phyloP scores from a whole-genome alignment of 2,113 vertebrate genomes.

The Erythrolamprus reginae region DNA sequence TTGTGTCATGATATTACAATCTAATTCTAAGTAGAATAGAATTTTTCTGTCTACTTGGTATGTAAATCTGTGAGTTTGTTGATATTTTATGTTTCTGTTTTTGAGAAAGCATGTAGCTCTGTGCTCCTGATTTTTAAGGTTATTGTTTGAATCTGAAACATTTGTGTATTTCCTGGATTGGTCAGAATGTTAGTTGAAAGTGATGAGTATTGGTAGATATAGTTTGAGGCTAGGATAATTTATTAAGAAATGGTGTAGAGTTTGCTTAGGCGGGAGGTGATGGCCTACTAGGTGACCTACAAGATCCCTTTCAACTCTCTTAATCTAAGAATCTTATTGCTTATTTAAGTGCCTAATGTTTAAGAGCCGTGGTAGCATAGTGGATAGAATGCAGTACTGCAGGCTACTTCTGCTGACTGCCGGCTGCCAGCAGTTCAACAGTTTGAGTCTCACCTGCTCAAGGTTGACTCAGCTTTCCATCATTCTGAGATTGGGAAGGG shows the following conservation, averaged over 20 bases:
- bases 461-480: too few species aligned
- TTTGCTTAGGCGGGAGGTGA: too few species aligned
- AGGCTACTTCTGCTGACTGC: too few species aligned
- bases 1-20: not conserved
- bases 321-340: not conserved
- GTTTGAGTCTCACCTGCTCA: too few species aligned
- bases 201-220: not conserved
- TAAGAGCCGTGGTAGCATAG: too few species aligned
- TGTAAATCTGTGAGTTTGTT: not conserved
- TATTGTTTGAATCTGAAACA: not conserved
- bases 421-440: too few species aligned
- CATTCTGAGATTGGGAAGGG: too few species aligned
- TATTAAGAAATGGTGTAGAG: not conserved
- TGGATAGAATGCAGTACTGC: too few species aligned
- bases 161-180: not conserved
- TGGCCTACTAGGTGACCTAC: too few species aligned
- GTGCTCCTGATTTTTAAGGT: not conserved
- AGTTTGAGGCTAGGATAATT: not conserved
- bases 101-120: not conserved
- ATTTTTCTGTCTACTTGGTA: not conserved
- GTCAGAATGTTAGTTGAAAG: not conserved
- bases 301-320: too few species aligned
- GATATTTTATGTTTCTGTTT: not conserved
- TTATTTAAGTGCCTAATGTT: not conserved
- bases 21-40: not conserved